These are phyloP conservation scores for Petrolisthes cinctipes DNA, from an alignment of 2,888 invertebrate genomes.

Conservation along the genomic window DNA sequence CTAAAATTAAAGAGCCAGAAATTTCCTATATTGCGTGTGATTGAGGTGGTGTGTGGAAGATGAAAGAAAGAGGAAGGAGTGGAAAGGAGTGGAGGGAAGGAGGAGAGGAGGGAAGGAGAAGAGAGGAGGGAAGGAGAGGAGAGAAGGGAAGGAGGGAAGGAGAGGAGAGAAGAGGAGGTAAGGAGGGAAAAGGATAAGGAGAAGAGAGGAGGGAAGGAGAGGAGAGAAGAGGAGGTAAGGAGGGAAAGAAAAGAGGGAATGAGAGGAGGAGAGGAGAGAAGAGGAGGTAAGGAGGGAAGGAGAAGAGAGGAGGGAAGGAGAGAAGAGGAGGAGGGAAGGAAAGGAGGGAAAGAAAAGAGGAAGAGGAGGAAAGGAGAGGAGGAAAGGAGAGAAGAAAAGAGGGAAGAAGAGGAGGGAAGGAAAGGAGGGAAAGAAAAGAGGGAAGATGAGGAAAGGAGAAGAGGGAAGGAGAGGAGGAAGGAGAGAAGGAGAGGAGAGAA, in stretches of 20 bases:
- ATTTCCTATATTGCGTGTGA: too few species aligned
- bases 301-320: neutral
- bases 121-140: neutral
- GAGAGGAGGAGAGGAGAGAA: neutral
- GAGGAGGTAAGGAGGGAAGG: neutral
- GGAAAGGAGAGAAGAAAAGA: neutral
- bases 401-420: neutral
- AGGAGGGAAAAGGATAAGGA: neutral
- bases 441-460: neutral
- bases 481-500: neutral
- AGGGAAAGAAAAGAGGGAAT: neutral
- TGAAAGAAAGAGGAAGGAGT: neutral
- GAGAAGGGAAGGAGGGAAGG: neutral
- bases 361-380: neutral
- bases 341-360: neutral
- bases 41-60: too few species aligned
- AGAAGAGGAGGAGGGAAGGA: neutral
- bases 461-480: neutral
- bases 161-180: neutral
- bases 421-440: neutral
- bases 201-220: neutral
- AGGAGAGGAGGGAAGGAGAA: neutral
- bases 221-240: neutral
- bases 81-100: slow-evolving; percentile 3
- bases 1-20: too few species aligned